Evolutionary conservation across 2,888 invertebrate genomes (phyloP).

Genomic region (Xylota segnis): DNA sequence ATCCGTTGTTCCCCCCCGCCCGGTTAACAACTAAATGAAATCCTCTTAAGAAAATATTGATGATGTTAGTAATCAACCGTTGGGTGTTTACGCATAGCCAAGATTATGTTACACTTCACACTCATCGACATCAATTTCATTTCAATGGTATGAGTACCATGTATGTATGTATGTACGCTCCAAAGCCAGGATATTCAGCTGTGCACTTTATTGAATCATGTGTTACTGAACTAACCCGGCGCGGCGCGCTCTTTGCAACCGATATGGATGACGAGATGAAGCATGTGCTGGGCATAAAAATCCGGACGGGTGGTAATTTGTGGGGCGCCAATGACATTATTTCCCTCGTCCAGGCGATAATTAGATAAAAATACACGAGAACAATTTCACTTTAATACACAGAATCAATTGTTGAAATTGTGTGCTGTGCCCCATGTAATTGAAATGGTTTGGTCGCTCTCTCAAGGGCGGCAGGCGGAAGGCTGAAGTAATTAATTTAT

Average conservation of each 20-base stretch:
- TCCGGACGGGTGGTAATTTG: constrained; percentile 75
- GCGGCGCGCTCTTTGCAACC: constrained; percentile 37
- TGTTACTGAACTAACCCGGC: constrained; percentile 38
- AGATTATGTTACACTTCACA: constrained; percentile 63
- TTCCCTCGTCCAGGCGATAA: constrained; percentile 69
- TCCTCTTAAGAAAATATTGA: constrained; percentile 67
- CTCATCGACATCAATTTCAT: constrained; percentile 16
- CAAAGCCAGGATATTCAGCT: constrained; percentile 56
- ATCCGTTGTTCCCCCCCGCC: background rate
- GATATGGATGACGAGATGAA: constrained; percentile 34
- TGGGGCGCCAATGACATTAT: constrained; percentile 76
- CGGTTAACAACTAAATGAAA: constrained; percentile 45
- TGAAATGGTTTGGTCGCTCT: constrained; percentile 59
- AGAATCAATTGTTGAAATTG: constrained; percentile 57
- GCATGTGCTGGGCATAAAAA: constrained; percentile 64
- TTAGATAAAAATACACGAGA: constrained; percentile 75
- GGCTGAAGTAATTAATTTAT: constrained; percentile 49
- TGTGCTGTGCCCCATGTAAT: constrained; percentile 58
- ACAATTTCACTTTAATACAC: constrained; percentile 73
- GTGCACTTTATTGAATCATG: constrained; percentile 71
- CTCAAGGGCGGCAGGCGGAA: constrained; percentile 26
- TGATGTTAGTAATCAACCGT: constrained; percentile 65
- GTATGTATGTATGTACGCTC: too few relatives aligned
- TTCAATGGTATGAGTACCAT: constrained; percentile 20
- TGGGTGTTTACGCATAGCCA: constrained; percentile 48